phyloP scores from a whole-genome alignment of 2,888 invertebrate genomes.

The Plebejus melissa region DNA sequence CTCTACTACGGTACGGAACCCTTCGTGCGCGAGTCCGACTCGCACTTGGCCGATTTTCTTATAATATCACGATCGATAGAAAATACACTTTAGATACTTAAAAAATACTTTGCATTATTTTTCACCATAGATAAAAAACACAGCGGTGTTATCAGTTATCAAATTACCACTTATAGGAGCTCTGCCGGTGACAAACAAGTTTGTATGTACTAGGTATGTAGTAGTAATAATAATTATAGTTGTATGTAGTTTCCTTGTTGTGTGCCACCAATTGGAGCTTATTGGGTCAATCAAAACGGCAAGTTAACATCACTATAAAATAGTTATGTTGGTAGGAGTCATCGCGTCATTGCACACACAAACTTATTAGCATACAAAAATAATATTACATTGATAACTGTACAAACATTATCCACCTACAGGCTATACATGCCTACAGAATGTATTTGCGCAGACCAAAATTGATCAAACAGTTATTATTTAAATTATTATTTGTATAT shows the following conservation, averaged over 20 bases:
- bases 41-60: no score
- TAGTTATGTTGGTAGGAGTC: not conserved
- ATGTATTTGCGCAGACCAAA: not conserved
- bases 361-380: not conserved
- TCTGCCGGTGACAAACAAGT: not conserved
- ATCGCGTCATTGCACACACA: not conserved
- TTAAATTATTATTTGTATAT: not conserved
- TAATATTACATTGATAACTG: not conserved
- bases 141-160: no score
- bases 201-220: not conserved
- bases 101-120: no score
- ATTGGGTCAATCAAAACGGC: slow-evolving; percentile 13
- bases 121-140: no score
- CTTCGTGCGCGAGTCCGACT: no score
- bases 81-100: no score
- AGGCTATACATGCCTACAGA: not conserved
- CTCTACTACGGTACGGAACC: no score
- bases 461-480: not conserved
- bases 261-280: not conserved
- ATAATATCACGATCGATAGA: no score
- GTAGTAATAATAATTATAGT: no score
- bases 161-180: no score
- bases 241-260: not conserved
- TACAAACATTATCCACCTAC: not conserved
- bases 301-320: not conserved